These are phyloP conservation scores for Sarcoramphus papa DNA, from an alignment of 2,797 vertebrate species.

Conservation along the genomic window DNA sequence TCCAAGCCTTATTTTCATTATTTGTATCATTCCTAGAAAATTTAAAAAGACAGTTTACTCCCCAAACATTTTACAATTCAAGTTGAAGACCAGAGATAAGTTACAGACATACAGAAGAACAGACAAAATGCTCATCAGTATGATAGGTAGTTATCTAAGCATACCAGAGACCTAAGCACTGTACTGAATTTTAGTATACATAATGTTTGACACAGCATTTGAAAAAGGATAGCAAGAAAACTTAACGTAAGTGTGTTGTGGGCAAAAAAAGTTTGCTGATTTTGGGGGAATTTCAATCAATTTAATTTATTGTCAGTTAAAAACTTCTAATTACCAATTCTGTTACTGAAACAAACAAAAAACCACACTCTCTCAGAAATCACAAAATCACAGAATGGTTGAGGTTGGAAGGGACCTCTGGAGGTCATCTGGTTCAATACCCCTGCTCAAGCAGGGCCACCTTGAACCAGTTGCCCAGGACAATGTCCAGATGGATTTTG, in stretches of 20 bases:
- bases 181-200: background rate
- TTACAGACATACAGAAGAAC: background rate
- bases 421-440: background rate
- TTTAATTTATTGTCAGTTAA: background rate
- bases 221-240: background rate
- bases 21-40: background rate
- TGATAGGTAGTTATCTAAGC: background rate
- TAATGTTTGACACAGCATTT: background rate
- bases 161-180: background rate
- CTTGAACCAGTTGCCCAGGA: background rate
- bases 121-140: background rate
- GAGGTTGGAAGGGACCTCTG: background rate
- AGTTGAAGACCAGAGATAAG: background rate
- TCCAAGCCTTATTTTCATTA: background rate
- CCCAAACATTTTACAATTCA: background rate
- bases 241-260: background rate
- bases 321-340: background rate
- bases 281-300: background rate
- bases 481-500: background rate
- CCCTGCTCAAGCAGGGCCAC: background rate
- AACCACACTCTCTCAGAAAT: background rate
- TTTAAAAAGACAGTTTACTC: background rate
- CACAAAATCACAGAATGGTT: background rate
- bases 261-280: background rate
- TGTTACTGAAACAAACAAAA: background rate